Evolutionary conservation across 1,140 invertebrate species (phyloP).

Genomic region (Plectrocnemia conspersa): DNA sequence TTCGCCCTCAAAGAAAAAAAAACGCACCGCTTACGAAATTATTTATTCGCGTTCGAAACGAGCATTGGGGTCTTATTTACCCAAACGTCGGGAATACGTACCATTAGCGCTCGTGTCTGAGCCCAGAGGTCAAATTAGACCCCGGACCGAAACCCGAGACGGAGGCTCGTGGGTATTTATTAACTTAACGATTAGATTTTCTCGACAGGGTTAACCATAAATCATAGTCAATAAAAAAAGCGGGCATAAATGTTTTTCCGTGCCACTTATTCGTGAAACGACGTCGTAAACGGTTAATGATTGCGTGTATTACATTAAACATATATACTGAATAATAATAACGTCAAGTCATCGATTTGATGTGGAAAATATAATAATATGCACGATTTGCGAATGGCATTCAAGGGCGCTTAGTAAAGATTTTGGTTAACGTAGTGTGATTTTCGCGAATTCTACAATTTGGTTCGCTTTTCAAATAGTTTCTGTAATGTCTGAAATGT

Average conservation of each 20-base stretch:
- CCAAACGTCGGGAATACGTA: no score
- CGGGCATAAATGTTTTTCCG: conserved; percentile 18
- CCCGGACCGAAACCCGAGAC: background rate
- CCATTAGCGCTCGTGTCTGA: background rate
- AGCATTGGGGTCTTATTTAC: background rate
- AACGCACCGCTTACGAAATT: no score
- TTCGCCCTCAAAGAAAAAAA: no score
- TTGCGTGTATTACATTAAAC: conserved; percentile 24
- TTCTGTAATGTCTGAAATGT: no score
- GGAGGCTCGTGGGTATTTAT: conserved; percentile 13
- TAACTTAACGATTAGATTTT: conserved; percentile 26
- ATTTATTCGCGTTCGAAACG: no score
- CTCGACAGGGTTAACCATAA: conserved; percentile 13
- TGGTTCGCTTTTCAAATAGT: no score
- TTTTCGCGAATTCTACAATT: no score
- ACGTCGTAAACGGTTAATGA: conserved; percentile 26
- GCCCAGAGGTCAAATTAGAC: background rate
- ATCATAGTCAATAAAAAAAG: conserved; percentile 19
- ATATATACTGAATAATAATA: conserved; percentile 24
- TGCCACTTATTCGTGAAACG: conserved; percentile 23
- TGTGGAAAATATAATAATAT: no score
- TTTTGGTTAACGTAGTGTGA: no score
- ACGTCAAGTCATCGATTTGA: conserved; percentile 26
- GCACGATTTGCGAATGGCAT: no score
- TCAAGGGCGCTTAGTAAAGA: no score